These are phyloP conservation scores for Peromyscus maniculatus DNA, from an alignment of 2,113 vertebrate genomes.

Conservation along the genomic window DNA sequence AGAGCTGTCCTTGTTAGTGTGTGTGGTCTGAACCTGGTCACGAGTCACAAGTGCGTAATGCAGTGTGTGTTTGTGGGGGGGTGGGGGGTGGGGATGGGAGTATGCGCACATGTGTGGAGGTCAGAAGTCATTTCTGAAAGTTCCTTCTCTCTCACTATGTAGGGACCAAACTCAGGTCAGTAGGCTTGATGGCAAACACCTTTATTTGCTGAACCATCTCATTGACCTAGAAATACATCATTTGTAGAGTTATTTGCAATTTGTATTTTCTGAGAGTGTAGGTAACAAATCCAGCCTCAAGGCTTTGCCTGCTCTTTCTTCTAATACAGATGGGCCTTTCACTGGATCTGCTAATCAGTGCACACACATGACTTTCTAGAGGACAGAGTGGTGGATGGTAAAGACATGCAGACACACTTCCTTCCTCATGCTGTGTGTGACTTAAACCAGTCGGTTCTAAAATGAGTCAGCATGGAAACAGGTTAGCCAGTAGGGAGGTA, in stretches of 20 bases:
- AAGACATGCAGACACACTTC: not conserved
- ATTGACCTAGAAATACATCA: not conserved
- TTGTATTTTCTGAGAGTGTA: slow-evolving; percentile 1
- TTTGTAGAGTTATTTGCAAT: slow-evolving; percentile 2
- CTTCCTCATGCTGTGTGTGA: not conserved
- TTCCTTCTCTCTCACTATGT: not conserved
- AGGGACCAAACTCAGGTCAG: not conserved
- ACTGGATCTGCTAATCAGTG: not conserved
- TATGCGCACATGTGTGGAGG: not conserved
- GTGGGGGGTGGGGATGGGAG: not conserved
- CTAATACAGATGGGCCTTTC: not conserved
- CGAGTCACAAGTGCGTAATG: not conserved
- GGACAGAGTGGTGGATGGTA: not conserved
- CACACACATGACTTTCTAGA: not conserved
- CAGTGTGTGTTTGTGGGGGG: not conserved
- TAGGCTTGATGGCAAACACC: not conserved
- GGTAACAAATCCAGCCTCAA: not conserved
- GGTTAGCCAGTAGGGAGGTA: not conserved
- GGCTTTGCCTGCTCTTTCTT: not conserved
- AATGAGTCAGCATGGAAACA: not conserved
- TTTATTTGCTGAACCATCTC: not conserved
- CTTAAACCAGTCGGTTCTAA: not conserved
- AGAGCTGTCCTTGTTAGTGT: slow-evolving; percentile 29
- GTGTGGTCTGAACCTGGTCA: not conserved
- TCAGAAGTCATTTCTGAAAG: not conserved